Percentiles rank a stretch among this genome's conserved stretches.
Evolutionary conservation across 1,140 invertebrate species (phyloP).

Genomic region (Drosophila tristis): DNA sequence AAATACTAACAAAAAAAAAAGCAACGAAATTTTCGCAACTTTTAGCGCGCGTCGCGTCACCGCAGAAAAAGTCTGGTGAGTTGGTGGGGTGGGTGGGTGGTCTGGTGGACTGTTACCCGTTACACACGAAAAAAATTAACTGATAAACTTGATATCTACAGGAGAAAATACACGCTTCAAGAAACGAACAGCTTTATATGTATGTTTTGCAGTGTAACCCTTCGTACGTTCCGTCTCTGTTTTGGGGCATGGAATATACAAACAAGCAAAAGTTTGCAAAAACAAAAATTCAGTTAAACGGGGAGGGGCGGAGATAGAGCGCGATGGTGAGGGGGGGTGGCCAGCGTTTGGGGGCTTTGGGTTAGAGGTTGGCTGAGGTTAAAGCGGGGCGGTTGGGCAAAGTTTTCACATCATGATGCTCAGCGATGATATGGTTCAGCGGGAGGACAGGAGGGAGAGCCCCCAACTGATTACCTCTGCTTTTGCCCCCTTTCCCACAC

Average conservation of each 20-base stretch:
- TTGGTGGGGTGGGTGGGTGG: background rate
- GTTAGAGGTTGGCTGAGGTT: constrained; percentile 58
- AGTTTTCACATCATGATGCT: constrained; percentile 82
- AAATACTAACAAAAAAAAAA: constrained; percentile 18
- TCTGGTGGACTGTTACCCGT: constrained; percentile 65
- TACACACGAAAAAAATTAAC: background rate
- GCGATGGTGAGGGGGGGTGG: background rate
- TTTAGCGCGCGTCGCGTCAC: constrained; percentile 60
- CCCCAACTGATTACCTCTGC: constrained; percentile 28
- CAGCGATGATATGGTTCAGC: constrained; percentile 73
- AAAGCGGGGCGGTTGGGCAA: constrained; percentile 50
- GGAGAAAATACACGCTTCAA: too few relatives aligned
- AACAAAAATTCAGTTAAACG: constrained; percentile 74
- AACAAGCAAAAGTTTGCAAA: constrained; percentile 81
- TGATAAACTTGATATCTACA: too few relatives aligned
- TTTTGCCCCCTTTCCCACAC: constrained; percentile 15
- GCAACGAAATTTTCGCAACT: constrained; percentile 61
- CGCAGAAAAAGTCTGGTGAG: constrained; percentile 25
- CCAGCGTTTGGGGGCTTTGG: constrained; percentile 9
- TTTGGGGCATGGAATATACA: constrained; percentile 60
- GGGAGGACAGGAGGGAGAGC: constrained; percentile 20
- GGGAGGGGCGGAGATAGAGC: constrained; percentile 11
- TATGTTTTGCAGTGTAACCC: constrained; percentile 13
- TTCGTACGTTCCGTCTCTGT: background rate
- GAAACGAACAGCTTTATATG: background rate